A percentile compares a stretch with the other conserved stretches of the same genome.
These are phyloP conservation scores for Ailuropoda melanoleuca DNA, from an alignment of 2,113 vertebrate genomes.

Conservation along the genomic window DNA sequence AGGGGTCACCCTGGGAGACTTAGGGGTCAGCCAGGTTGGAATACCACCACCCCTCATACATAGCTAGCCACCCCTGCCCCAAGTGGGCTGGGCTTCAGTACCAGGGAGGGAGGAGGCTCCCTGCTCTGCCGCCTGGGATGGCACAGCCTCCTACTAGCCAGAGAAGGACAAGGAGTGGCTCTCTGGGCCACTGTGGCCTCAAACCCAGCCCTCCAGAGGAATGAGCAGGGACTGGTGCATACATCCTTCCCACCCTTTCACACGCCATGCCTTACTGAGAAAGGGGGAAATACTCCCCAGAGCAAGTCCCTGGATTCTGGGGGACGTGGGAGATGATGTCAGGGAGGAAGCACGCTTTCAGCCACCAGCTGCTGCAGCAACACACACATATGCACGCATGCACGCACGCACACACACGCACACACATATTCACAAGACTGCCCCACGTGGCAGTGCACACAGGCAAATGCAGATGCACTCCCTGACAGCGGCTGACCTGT, in stretches of 20 bases:
- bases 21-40: neutral
- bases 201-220: neutral
- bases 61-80: neutral
- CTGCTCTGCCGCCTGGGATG: neutral
- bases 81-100: neutral
- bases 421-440: neutral
- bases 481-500: neutral
- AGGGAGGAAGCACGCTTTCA: neutral
- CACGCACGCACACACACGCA: neutral
- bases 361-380: neutral
- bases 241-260: neutral
- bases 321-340: conserved; percentile 40
- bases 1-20: neutral
- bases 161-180: neutral
- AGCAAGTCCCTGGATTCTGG: neutral
- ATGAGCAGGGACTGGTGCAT: neutral
- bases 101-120: neutral
- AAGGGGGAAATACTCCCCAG: neutral
- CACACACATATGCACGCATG: neutral
- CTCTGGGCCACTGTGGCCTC: neutral
- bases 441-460: neutral
- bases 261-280: neutral
- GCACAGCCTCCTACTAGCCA: neutral
- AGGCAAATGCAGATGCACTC: neutral
- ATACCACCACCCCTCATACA: neutral